Evolutionary conservation across 2,888 invertebrate genomes (phyloP), one percentile per base, ranked within the genome.

Genomic region (Oscheius myriophilus): DNA sequence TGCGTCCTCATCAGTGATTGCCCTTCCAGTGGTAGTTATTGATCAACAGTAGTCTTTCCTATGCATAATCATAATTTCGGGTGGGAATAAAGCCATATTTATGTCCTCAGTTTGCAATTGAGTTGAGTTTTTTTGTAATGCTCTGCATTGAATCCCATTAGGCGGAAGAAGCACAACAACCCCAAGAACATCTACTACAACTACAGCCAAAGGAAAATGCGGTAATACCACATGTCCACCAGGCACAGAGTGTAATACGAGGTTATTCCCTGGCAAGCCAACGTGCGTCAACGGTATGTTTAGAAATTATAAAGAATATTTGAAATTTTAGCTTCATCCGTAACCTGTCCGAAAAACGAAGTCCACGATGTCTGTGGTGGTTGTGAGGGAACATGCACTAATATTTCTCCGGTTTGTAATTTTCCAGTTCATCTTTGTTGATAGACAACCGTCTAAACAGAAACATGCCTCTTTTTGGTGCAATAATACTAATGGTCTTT

Each of bases 321-420:
- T 49, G 1, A 46, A 4, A 11, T 18, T 16, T 18, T 18, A 49
- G 18, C 11, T 21, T 11, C 18, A 49, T 21, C 54, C 11, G n/a
- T n/a, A 18, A 9, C 23, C 4, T 54, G 54, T 25, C 39, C 26
- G 1, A n/a, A 23, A 21, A 58, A 58, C 18, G 63, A 63, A 25
- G 26, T 25, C 26, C 16, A 21, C 9, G 52, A 52, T n/a, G 33
- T 9, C 7, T 63, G 63, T n/a, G 53, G 53, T 1, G 53, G 63
- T 18, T 63, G 63, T 63, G 63, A 63, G 16, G 9, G 39, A n/a
- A 53, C 52, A n/a, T 63, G 63, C 43, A 18, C 25, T 25, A 53
- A 63, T 23, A 16, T 16, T 18, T n/a, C 21, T 16, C 52, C 54
- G n/a, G 53, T 63, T 33, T 18, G 33, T n/a, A 11, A 18, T 12